These are phyloP conservation scores for Aricia artaxerxes DNA, from an alignment of 2,888 invertebrate species.

Conservation along the genomic window DNA sequence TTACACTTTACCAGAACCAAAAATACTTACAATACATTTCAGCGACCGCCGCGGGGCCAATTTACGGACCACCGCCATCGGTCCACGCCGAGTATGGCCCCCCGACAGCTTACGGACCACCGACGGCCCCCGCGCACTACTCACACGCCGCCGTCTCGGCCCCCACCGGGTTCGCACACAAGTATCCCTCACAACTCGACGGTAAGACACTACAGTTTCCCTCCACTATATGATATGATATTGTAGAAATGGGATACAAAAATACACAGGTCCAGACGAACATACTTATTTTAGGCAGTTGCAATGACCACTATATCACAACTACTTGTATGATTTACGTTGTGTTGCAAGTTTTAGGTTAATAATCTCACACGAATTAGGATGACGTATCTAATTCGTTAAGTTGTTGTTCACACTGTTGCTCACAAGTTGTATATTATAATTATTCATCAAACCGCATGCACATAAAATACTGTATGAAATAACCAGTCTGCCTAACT, in stretches of 20 bases:
- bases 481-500: too few species aligned
- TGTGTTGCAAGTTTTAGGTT: too few species aligned
- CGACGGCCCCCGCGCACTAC: conserved; percentile 70
- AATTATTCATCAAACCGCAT: too few species aligned
- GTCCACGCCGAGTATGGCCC: conserved; percentile 63
- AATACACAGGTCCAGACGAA: background rate
- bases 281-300: background rate
- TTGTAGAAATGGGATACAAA: background rate
- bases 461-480: too few species aligned
- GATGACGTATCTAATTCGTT: too few species aligned
- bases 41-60: conserved; percentile 53
- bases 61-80: conserved; percentile 66
- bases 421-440: too few species aligned
- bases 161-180: conserved; percentile 70
- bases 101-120: conserved; percentile 64
- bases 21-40: conserved; percentile 32
- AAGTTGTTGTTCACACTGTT: too few species aligned
- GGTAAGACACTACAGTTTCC: conserved; percentile 52
- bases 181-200: conserved; percentile 69
- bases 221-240: background rate
- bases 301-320: too few species aligned
- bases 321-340: too few species aligned
- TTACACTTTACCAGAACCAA: background rate
- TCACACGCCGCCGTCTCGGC: conserved; percentile 57
- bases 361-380: too few species aligned